A percentile compares a stretch with the other conserved stretches of the same genome.
phyloP scores from a whole-genome alignment of 1,140 invertebrate genomes.

The Nylanderia fulva region DNA sequence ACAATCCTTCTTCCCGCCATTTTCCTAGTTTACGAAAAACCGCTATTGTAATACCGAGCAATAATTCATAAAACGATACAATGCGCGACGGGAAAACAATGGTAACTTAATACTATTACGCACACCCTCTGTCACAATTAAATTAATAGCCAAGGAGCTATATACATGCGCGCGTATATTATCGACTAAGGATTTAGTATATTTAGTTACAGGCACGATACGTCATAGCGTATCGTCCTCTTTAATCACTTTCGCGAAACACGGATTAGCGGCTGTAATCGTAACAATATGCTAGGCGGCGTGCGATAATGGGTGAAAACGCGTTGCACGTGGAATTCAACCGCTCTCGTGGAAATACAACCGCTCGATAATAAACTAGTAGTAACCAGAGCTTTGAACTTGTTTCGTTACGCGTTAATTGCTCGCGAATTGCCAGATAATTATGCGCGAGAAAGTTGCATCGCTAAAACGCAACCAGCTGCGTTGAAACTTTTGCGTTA shows the following conservation, averaged over 20 bases:
- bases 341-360: slow-evolving; percentile 36
- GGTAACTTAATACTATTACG: neutral
- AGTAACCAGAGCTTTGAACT: slow-evolving; percentile 12
- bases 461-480: neutral
- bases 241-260: slow-evolving; percentile 33
- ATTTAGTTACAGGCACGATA: slow-evolving; percentile 49
- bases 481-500: neutral
- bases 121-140: neutral
- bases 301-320: slow-evolving; percentile 20
- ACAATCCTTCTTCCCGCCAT: neutral
- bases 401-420: slow-evolving; percentile 39
- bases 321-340: slow-evolving; percentile 28
- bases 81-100: neutral
- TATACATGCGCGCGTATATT: neutral
- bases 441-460: slow-evolving; percentile 27
- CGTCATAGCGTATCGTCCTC: neutral
- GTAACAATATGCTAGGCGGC: slow-evolving; percentile 16
- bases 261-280: slow-evolving; percentile 28
- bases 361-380: slow-evolving; percentile 17
- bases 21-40: neutral
- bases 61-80: slow-evolving; percentile 8
- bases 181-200: slow-evolving; percentile 31
- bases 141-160: slow-evolving; percentile 32
- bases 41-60: neutral
- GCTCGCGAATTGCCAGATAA: slow-evolving; percentile 18